These are phyloP conservation scores for Stratiomys singularior DNA, from an alignment of 2,888 invertebrate species.

Conservation along the genomic window DNA sequence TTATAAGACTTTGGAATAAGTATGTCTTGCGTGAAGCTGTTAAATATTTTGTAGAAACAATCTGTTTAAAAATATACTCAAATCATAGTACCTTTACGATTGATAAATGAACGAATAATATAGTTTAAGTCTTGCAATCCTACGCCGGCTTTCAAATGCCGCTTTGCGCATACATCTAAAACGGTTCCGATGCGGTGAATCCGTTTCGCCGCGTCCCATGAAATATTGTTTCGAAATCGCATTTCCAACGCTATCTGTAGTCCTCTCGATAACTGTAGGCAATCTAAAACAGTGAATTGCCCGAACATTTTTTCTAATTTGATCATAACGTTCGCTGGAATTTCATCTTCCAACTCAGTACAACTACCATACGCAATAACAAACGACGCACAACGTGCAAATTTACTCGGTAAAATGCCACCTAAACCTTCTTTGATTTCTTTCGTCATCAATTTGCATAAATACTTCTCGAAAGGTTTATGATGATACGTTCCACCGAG, in stretches of 20 bases:
- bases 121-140: constrained; percentile 59
- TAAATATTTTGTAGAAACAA: constrained; percentile 8
- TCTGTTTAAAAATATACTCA: neutral
- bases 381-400: constrained; percentile 65
- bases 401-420: constrained; percentile 63
- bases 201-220: constrained; percentile 57
- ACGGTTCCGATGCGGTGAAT: constrained; percentile 59
- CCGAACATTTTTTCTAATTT: constrained; percentile 63
- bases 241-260: constrained; percentile 63
- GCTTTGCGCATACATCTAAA: constrained; percentile 60
- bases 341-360: constrained; percentile 58
- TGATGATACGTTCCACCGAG: constrained; percentile 68
- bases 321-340: constrained; percentile 62
- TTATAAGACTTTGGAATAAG: constrained; percentile 61
- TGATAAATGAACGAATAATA: constrained; percentile 60
- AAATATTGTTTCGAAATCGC: constrained; percentile 59
- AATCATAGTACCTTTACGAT: constrained; percentile 59
- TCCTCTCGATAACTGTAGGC: constrained; percentile 65
- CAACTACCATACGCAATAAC: constrained; percentile 66
- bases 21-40: constrained; percentile 61
- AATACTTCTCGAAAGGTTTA: constrained; percentile 64
- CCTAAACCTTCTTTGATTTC: constrained; percentile 61
- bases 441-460: constrained; percentile 63
- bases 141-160: constrained; percentile 58
- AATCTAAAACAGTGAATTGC: constrained; percentile 64